Base-by-base conservation (phyloP, 1,140 invertebrate species). In the Rhizoglyphus robini region DNA sequence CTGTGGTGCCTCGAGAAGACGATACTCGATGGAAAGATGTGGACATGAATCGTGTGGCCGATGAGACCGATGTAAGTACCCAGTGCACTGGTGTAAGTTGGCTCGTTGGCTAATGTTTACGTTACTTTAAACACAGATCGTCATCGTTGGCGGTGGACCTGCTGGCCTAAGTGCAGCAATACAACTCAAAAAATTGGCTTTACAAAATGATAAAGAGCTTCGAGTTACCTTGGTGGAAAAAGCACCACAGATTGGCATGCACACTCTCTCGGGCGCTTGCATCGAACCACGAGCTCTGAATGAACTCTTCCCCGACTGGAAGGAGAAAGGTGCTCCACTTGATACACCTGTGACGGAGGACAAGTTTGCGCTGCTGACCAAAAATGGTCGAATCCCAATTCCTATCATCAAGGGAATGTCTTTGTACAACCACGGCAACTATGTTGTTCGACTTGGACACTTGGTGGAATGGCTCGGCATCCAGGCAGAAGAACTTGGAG, bases 11-110 rank as follows among this genome's bases (percentile, higher is more conserved):
- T 3, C 81, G 95, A 73, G 91, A 97, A 73, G 86, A 83, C 54
- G 95, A 99, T 81, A 80, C 85, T 75, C 80, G 94, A 84, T 99
- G 96, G 96, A n/a, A n/a, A n/a, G n/a, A n/a, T n/a, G n/a, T n/a
- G n/a, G n/a, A n/a, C n/a, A n/a, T n/a, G n/a, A n/a, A 92, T 94
- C 79, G 96, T 63, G 87, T 84, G 70, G 83, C 82, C 5, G 95
- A 99, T 77, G 89, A 96, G 77, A 88, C 88, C 4, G 96, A 99
- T 77, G 86, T 99, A 63, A 15, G 23, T 47, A 2, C n/a, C n/a
- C n/a, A n/a, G n/a, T n/a, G n/a, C n/a, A n/a, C n/a, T n/a, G n/a
- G n/a, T n/a, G n/a, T n/a, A n/a, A n/a, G n/a, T n/a, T n/a, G n/a
- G n/a, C n/a, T n/a, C n/a, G n/a, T n/a, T n/a, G n/a, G n/a, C n/a